A percentile compares a stretch with the other conserved stretches of the same genome.
Conservation (phyloP, 2,113 vertebrate species). For the Oceanites oceanicus region DNA sequence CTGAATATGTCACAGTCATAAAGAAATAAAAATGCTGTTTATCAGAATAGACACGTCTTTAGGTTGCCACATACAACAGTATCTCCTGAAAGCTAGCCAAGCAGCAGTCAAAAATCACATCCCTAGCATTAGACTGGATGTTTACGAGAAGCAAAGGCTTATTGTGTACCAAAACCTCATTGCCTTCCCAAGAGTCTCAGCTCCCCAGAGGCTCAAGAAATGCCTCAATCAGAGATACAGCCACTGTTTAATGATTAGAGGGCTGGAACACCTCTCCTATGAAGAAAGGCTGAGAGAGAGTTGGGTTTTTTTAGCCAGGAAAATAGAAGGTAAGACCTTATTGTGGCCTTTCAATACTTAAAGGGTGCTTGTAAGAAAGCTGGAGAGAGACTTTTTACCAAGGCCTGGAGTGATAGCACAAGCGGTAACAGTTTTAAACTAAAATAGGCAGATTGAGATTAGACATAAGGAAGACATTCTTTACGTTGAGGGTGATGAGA, state of each 20-base stretch:
- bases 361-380: not conserved
- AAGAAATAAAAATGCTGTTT: constrained; percentile 23
- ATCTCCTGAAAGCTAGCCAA: constrained; percentile 3
- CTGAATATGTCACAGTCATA: not conserved
- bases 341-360: not conserved
- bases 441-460: not conserved
- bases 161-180: not conserved
- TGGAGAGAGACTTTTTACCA: not conserved
- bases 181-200: not conserved
- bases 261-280: not conserved
- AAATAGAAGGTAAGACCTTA: not conserved
- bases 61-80: not conserved
- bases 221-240: not conserved
- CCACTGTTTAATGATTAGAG: not conserved
- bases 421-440: not conserved
- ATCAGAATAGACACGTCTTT: not conserved
- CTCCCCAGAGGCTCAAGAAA: not conserved
- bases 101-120: not conserved
- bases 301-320: not conserved
- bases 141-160: not conserved
- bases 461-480: not conserved
- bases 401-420: not conserved
- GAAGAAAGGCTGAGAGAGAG: not conserved
- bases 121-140: not conserved
- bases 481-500: not conserved